Base-by-base conservation (phyloP, 2,888 invertebrate genomes). In the Hermodice carunculata region DNA sequence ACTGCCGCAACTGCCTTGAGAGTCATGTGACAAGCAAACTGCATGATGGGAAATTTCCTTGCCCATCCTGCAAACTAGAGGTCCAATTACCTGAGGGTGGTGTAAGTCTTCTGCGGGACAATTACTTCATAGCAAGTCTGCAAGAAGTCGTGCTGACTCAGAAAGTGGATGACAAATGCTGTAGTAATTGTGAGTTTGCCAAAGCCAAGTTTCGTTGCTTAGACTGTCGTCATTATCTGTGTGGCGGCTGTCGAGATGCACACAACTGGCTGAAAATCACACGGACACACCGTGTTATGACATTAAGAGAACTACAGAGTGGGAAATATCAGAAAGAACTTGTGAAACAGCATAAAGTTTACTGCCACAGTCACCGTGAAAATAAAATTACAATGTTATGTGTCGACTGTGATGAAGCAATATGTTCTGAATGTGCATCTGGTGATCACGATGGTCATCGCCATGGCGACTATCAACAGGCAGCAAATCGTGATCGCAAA, bases 191-290 rank as follows among this genome's bases (percentile, higher is more conserved):
- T 26, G 66, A 75, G 11, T 14, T 57, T 2, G 66, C 68, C 17
- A 67, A 63, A 2, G 62, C 66, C 6, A 70, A 63, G 6, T 68
- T 66, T 22, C 57, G 78, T 11, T 82, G 83, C 57, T 66, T 82
- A 5, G 79, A 81, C 29, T 83, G 83, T 51, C 69, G 70, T n/a
- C 80, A 82, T 49, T 76, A 78, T 53, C 73, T 83, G 67, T 83
- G 83, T 65, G 69, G 67, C 5, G 66, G 63, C 11, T 83, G 83
- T 54, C 66, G 75, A 0, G 72, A 73, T 28, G 81, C 80, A 2
- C 83, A 83, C 63, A 70, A 73, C 8, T 74, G 78, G 46, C 79
- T 80, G 14, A 78, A 80, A 60, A 67, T 81, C 52, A 82, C 80
- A 3, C 66, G 79, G 42, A 54, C 60, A 44, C 83, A 83, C 66